phyloP scores from a whole-genome alignment of 1,140 invertebrate genomes.

The Gonioctena quinquepunctata region DNA sequence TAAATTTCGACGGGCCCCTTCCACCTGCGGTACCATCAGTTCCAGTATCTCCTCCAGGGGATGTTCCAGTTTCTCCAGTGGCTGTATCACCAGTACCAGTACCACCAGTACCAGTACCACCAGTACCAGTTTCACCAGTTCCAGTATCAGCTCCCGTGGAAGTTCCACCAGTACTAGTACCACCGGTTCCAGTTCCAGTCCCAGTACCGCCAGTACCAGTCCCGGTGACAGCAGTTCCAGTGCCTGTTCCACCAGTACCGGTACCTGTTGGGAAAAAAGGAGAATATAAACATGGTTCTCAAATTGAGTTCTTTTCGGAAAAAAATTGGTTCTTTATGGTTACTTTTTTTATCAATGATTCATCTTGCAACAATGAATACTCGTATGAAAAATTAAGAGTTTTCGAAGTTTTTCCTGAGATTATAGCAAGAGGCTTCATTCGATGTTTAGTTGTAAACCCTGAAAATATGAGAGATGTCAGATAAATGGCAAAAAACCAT shows the following conservation, averaged over 20 bases:
- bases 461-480: no score
- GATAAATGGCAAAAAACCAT: no score
- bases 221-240: constrained; percentile 2
- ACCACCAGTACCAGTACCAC: constrained; percentile 53
- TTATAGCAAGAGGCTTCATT: no score
- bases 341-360: no score
- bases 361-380: no score
- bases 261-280: no score
- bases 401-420: no score
- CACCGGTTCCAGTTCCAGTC: constrained; percentile 56
- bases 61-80: constrained; percentile 14
- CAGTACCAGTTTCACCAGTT: constrained; percentile 56
- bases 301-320: no score
- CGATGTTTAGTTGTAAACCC: no score
- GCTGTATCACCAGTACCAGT: constrained; percentile 50
- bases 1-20: constrained; percentile 15
- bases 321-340: no score
- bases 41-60: constrained; percentile 1
- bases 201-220: constrained; percentile 53
- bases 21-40: constrained; percentile 9
- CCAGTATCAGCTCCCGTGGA: constrained; percentile 33
- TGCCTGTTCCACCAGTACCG: constrained; percentile 50
- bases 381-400: no score
- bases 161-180: constrained; percentile 50
- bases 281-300: no score